A percentile compares a stretch with the other conserved stretches of the same genome.
Conservation (phyloP, 2,888 invertebrate genomes). For the Clostera curtula region DNA sequence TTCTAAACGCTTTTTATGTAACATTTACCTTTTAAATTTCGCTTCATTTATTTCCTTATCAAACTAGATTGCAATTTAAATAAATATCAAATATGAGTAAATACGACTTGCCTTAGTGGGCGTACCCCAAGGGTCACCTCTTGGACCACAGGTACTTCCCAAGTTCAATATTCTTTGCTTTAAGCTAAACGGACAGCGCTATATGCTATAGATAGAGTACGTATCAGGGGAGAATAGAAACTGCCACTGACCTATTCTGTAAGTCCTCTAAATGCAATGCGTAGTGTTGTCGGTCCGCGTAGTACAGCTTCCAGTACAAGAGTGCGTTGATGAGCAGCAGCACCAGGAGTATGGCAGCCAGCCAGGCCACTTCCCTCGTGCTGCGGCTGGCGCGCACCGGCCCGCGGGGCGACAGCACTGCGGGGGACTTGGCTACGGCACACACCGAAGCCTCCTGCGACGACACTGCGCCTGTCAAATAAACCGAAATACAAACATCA, state of each 20-base stretch:
- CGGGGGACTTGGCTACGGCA: conserved; percentile 22
- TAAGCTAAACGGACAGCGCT: no score
- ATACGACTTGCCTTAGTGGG: no score
- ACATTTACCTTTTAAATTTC: no score
- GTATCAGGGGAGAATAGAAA: no score
- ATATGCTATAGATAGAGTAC: no score
- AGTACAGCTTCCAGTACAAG: conserved; percentile 89
- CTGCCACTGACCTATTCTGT: conserved; percentile 44
- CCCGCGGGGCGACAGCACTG: conserved; percentile 22
- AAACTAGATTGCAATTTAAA: no score
- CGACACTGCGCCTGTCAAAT: conserved; percentile 23
- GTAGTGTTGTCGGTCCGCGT: conserved; percentile 70
- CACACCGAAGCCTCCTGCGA: conserved; percentile 14
- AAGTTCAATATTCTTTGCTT: no score
- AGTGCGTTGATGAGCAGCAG: conserved; percentile 78
- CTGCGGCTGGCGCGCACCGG: conserved; percentile 14
- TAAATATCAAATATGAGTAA: no score
- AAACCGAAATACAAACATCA: not conserved
- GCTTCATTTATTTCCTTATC: no score
- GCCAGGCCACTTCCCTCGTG: conserved; percentile 29
- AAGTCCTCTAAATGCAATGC: conserved; percentile 28
- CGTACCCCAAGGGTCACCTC: no score
- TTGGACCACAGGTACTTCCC: no score
- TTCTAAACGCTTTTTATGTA: no score
- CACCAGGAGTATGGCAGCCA: conserved; percentile 77